Evolutionary conservation across 2,113 vertebrate species (phyloP).

Genomic region (Tiliqua scincoides): DNA sequence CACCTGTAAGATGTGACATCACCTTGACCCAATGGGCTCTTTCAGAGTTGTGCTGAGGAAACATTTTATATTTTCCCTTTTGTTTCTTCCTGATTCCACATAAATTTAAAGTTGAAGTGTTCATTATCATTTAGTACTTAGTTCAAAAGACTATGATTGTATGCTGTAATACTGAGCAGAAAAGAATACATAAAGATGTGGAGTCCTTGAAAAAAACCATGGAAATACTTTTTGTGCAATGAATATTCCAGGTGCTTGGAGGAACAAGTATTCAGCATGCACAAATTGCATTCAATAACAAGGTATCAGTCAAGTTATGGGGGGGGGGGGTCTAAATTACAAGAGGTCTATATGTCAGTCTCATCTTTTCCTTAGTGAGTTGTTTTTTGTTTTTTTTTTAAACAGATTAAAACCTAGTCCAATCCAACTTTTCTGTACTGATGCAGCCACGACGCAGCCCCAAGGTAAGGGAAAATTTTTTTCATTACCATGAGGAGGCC

Average conservation of each 20-base stretch:
- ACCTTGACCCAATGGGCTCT: background rate
- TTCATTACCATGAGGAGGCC: no score
- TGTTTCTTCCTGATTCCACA: constrained; percentile 19
- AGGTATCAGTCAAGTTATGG: constrained; percentile 18
- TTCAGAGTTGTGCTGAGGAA: constrained; percentile 28
- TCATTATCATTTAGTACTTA: constrained; percentile 40
- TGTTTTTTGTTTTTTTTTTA: no score
- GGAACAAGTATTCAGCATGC: constrained; percentile 27
- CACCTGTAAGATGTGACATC: no score
- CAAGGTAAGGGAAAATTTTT: no score
- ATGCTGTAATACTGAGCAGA: background rate
- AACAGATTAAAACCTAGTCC: no score
- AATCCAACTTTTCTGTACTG: no score
- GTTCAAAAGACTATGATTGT: constrained; percentile 45
- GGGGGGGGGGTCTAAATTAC: no score
- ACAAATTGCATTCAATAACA: constrained; percentile 40
- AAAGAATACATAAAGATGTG: constrained; percentile 13
- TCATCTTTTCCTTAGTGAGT: background rate
- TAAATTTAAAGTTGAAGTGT: constrained; percentile 55
- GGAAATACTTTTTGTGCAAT: constrained; percentile 51
- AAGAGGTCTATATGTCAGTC: constrained; percentile 53
- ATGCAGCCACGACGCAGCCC: no score
- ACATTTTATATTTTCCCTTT: constrained; percentile 37
- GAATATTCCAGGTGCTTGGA: constrained; percentile 41
- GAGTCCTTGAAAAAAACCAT: constrained; percentile 32